Evolutionary conservation across 92 coral and sea anemone genomes (phyloP), one percentile per base, ranked within the genome.

Genomic region (Porites evermanni): DNA sequence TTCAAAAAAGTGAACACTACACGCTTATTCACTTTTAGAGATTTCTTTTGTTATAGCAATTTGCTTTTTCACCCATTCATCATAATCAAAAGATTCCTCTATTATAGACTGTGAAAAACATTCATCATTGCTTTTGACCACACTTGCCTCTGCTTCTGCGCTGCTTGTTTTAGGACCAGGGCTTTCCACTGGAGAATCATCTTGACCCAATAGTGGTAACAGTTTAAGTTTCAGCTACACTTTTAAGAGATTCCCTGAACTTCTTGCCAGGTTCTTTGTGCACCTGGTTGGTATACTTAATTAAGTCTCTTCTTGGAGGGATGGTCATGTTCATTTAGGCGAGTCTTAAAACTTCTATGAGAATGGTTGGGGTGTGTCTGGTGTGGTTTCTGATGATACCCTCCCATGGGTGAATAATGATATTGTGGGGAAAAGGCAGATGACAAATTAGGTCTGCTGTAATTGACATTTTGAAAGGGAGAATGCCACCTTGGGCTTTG

Each of bases 81-180:
- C 73, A 75, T 47, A 84, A 70, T 84, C 58, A 61, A 84, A 84
- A 13, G 88, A 84, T 21, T 84, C 88, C 38, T 84, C 82, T 9
- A 38, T 75, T 59, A 64, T 26, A 51, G 68, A 56, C 80, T 76
- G 80, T 76, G 80, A 76, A 32, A 32, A 32, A 32, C 44, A 32
- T 76, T 76, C 67, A 20, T 24, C 68, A 76, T 16, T 56, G 52
- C 29, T 56, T 76, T 83, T 61, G 72, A 54, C 58, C 71, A 72
- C 54, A 12, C 84, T 63, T 56, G 26, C 72, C 63, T 74, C 74
- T 67, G 67, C 21, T 66, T 56, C 81, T 26, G 13, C 74, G 29
- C 67, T 19, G 53, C 77, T 59, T 59, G 54, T 72, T 47, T 56
- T 73, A 74, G 87, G 87, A 2, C 56, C 58, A 74, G 78, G 76